A percentile compares a stretch with the other conserved stretches of the same genome.
phyloP scores from a whole-genome alignment of 2,888 invertebrate species.

The Emmelina monodactyla region DNA sequence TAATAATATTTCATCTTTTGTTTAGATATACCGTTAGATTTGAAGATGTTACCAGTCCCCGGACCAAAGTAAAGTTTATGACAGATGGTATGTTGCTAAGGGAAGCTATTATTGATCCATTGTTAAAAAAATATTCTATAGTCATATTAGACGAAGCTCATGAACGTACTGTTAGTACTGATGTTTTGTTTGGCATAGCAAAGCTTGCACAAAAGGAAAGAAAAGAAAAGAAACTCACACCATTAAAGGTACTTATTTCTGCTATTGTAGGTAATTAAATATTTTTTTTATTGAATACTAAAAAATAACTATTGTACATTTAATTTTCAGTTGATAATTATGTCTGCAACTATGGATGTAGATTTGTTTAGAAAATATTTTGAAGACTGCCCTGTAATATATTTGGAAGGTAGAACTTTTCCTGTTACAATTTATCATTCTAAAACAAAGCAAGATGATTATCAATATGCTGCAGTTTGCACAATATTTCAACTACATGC shows the following conservation, averaged over 20 bases:
- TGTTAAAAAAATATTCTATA: conserved; percentile 79
- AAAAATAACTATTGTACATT: background rate
- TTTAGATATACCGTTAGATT: conserved; percentile 84
- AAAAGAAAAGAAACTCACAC: conserved; percentile 60
- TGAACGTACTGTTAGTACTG: conserved; percentile 93
- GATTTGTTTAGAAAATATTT: conserved; percentile 92
- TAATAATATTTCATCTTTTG: conserved; percentile 15
- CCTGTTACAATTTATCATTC: conserved; percentile 80
- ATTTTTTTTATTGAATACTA: background rate
- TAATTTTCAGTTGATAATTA: conserved; percentile 75
- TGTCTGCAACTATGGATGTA: conserved; percentile 97
- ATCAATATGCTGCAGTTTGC: conserved; percentile 81
- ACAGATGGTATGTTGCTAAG: conserved; percentile 95
- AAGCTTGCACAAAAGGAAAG: conserved; percentile 85
- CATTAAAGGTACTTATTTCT: conserved; percentile 68
- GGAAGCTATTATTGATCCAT: conserved; percentile 84
- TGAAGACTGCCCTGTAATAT: conserved; percentile 83
- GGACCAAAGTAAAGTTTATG: conserved; percentile 88
- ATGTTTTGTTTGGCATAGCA: conserved; percentile 92
- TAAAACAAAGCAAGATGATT: conserved; percentile 79
- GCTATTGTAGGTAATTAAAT: background rate
- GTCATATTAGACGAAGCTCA: conserved; percentile 95
- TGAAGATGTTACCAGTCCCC: conserved; percentile 83
- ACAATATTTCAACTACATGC: conserved; percentile 91
- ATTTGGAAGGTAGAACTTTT: conserved; percentile 88